Evolutionary conservation across 2,113 vertebrate genomes (phyloP), one percentile per base, ranked within the genome.

Genomic region (Cyanoliseus patagonus): DNA sequence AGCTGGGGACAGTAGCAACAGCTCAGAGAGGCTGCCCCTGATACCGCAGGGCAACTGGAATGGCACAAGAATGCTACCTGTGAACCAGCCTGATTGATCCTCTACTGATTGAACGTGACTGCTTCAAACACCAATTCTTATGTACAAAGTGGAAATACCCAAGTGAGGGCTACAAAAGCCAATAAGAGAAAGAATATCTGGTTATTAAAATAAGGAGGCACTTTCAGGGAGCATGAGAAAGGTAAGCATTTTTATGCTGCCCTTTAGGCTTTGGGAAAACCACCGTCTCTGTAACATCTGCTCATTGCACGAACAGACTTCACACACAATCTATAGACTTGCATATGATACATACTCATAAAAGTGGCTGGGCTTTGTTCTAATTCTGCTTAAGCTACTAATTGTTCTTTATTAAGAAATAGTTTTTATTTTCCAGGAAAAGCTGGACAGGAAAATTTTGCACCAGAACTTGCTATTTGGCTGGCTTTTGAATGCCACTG

Each of bases 301-400:
- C 85, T 69, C 39, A 14, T 15, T 39, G 44, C 9, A 23, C 17
- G 8, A 0, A 7, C 12, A 61, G 82, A 77, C 30, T 8, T 85
- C 59, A 30, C 3, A 31, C 61, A 30, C 59, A 23, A 13, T 2
- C 16, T 7, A 23, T 5, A 13, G 81, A 44, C 67, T 30, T 14
- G 41, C 8, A 42, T 2, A 28, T 37, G 44, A 55, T 15, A 41
- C 5, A 3, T 3, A 24, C 11, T 59, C n/a, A 20, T 13, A 67
- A 90, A 90, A 90, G 55, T 80, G 68, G 86, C 76, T 64, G 42
- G 63, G 39, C 7, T 10, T 33, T 5, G 17, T 44, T 75, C 55
- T 88, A 49, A 92, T 89, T 84, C 88, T 51, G 42, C 22, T 64
- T 91, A 91, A 92, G 73, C 52, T 57, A 59, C 57, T 85, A 59